These are phyloP conservation scores for Hyles lineata DNA, from an alignment of 2,888 invertebrate species.

Conservation along the genomic window DNA sequence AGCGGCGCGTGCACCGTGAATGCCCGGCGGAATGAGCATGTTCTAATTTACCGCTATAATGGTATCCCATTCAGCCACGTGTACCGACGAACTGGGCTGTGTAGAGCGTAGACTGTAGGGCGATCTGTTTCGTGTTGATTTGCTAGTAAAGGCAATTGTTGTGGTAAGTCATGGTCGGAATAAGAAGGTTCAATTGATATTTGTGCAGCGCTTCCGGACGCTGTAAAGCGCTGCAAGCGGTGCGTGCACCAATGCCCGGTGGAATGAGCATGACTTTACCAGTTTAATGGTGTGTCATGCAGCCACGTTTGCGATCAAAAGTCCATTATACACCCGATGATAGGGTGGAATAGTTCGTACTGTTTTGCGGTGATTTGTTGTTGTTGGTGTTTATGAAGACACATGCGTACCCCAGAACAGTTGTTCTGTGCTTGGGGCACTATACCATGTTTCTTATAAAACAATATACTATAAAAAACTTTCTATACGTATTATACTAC, in stretches of 20 bases:
- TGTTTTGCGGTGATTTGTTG: not conserved
- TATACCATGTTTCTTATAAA: too few relatives aligned
- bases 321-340: too few relatives aligned
- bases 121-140: not conserved
- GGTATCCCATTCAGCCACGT: not conserved
- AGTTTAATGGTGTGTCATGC: not conserved
- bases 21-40: slow-evolving; percentile 36
- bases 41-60: slow-evolving; percentile 34
- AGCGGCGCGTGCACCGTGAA: slow-evolving; percentile 35
- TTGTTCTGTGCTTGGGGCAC: too few relatives aligned
- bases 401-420: too few relatives aligned
- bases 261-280: slow-evolving; percentile 36
- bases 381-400: too few relatives aligned
- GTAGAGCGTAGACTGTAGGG: too few relatives aligned
- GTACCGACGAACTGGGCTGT: not conserved
- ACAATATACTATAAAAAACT: too few relatives aligned
- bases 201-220: slow-evolving; percentile 43
- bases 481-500: too few relatives aligned
- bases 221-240: slow-evolving; percentile 29
- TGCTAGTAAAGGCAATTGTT: not conserved
- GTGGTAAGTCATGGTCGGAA: not conserved
- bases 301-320: not conserved
- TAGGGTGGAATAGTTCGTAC: too few relatives aligned
- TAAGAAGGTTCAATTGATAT: not conserved
- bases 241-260: slow-evolving; percentile 33